Percentiles rank a stretch among this genome's conserved stretches.
Evolutionary conservation across 2,113 vertebrate species (phyloP).

Genomic region (Tricholaema leucomelas): DNA sequence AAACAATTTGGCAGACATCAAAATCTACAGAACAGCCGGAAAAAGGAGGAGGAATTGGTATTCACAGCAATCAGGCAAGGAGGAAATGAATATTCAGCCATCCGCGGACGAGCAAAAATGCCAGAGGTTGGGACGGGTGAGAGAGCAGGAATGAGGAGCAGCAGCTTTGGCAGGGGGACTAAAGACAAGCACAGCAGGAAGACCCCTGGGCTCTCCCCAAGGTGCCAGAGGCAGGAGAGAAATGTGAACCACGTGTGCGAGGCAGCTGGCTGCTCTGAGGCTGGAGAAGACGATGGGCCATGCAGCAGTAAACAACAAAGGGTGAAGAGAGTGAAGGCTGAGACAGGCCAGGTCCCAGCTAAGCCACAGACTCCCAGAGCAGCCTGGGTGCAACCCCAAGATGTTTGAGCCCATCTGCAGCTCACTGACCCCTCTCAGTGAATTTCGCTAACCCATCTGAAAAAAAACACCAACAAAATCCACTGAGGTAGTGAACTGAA

Average conservation of each 20-base stretch:
- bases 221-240: constrained; percentile 51
- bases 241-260: constrained; percentile 32
- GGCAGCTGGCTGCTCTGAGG: constrained; percentile 38
- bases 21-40: constrained; percentile 49
- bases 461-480: background rate
- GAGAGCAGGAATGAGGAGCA: constrained; percentile 34
- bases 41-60: constrained; percentile 70
- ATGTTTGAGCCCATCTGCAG: background rate
- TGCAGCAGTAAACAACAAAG: background rate
- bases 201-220: constrained; percentile 21
- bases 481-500: background rate
- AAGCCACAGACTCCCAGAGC: background rate
- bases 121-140: constrained; percentile 60
- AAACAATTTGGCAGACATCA: constrained; percentile 60
- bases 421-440: background rate
- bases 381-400: background rate
- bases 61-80: constrained; percentile 54
- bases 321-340: background rate
- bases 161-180: constrained; percentile 25
- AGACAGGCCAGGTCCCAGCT: background rate
- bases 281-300: background rate
- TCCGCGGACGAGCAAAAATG: constrained; percentile 53
- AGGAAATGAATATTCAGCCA: constrained; percentile 67
- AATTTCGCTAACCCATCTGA: background rate
- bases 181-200: background rate